phyloP scores from a whole-genome alignment of 2,797 vertebrate genomes.

The Acanthornis magna region DNA sequence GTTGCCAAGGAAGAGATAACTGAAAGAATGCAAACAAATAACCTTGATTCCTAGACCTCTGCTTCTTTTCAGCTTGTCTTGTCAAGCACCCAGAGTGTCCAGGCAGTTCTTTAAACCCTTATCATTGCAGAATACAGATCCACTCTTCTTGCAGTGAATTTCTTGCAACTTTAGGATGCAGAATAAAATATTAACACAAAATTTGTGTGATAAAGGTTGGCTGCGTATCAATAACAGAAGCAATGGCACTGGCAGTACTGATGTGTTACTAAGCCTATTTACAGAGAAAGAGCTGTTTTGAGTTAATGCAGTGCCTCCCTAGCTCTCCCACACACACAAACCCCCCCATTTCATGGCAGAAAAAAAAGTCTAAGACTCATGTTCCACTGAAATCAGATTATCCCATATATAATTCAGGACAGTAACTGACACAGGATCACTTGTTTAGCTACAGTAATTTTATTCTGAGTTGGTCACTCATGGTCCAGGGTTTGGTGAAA shows the following conservation, averaged over 20 bases:
- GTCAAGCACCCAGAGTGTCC: not conserved
- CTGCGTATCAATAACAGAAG: not conserved
- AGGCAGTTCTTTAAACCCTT: not conserved
- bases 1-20: not conserved
- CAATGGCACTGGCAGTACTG: not conserved
- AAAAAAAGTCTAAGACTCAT: not conserved
- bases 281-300: not conserved
- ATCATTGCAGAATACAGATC: not conserved
- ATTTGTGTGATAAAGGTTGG: not conserved
- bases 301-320: not conserved
- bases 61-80: conserved; percentile 15
- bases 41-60: conserved; percentile 1
- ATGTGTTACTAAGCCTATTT: not conserved
- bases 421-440: not conserved
- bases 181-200: not conserved
- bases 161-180: not conserved
- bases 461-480: not conserved
- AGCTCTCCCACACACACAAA: accelerated
- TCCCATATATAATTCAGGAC: not conserved
- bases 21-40: not conserved
- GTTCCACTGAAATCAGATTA: not conserved
- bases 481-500: not conserved
- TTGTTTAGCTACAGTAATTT: not conserved
- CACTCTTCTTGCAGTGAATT: not conserved
- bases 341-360: accelerated